These are phyloP conservation scores for Noctua janthina DNA, from an alignment of 2,888 invertebrate genomes.

Conservation along the genomic window DNA sequence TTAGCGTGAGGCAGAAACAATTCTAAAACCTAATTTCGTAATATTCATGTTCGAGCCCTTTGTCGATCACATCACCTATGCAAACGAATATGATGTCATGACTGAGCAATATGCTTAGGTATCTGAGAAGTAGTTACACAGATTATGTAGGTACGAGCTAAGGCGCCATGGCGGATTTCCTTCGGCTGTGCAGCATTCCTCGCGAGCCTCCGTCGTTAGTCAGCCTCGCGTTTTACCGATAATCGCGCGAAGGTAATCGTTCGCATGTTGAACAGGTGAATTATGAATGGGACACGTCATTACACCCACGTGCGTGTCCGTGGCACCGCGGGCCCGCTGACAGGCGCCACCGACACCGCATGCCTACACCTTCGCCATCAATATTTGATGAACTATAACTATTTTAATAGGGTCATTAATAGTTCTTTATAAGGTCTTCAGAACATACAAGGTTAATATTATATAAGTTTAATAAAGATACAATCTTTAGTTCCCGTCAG, in stretches of 20 bases:
- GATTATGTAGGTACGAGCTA: slow-evolving; percentile 78
- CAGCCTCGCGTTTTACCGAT: slow-evolving; percentile 80
- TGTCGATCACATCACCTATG: slow-evolving; percentile 78
- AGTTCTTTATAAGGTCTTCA: slow-evolving; percentile 14
- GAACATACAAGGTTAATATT: slow-evolving; percentile 7
- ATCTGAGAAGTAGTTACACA: slow-evolving; percentile 70
- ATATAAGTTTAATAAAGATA: slow-evolving; percentile 19
- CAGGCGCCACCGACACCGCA: slow-evolving; percentile 56
- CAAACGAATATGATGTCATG: slow-evolving; percentile 85
- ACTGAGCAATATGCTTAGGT: slow-evolving; percentile 73
- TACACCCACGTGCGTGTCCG: slow-evolving; percentile 69
- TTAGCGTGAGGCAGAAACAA: slow-evolving; percentile 57
- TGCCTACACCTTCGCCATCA: slow-evolving; percentile 11
- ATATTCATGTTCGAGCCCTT: slow-evolving; percentile 68
- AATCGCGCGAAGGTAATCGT: slow-evolving; percentile 77
- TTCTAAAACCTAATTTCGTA: slow-evolving; percentile 63
- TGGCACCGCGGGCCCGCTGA: slow-evolving; percentile 61
- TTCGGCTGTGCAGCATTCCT: slow-evolving; percentile 87
- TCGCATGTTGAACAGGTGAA: slow-evolving; percentile 81
- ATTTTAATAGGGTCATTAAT: slow-evolving; percentile 15
- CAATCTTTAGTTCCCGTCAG: slow-evolving; percentile 19
- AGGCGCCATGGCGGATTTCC: slow-evolving; percentile 89
- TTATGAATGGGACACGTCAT: slow-evolving; percentile 85
- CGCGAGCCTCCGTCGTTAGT: slow-evolving; percentile 82
- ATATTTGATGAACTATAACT: slow-evolving; percentile 5